Evolutionary conservation across 1,140 invertebrate species (phyloP), one percentile per base, ranked within the genome.

Genomic region (Bathynomus jamesi): DNA sequence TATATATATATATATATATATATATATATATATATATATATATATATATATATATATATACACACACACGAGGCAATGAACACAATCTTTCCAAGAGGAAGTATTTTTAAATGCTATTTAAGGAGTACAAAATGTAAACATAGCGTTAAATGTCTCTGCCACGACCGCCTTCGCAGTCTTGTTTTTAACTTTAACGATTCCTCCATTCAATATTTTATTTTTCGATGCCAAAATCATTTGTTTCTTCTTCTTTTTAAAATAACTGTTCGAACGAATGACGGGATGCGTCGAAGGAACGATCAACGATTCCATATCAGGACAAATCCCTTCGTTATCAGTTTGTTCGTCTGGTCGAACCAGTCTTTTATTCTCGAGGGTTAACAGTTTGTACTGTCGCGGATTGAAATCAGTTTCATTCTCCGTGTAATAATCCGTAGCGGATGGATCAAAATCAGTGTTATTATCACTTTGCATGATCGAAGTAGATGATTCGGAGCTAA

Each of bases 41-140:
- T n/a, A n/a, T n/a, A n/a, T n/a, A n/a, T n/a, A n/a, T n/a, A n/a
- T n/a, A n/a, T n/a, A n/a, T n/a, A n/a, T n/a, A n/a, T n/a, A n/a
- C n/a, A n/a, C n/a, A n/a, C n/a, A n/a, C n/a, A n/a, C n/a, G n/a
- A n/a, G n/a, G n/a, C n/a, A n/a, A n/a, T n/a, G n/a, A n/a, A n/a
- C n/a, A n/a, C n/a, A n/a, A n/a, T n/a, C n/a, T n/a, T n/a, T n/a
- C n/a, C n/a, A n/a, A n/a, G n/a, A n/a, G n/a, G n/a, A n/a, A n/a
- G n/a, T n/a, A n/a, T n/a, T n/a, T 28, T 21, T 32, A 53, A 17
- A 25, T 27, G 60, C 40, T 5, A 46, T 17, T 65, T 63, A 76
- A 11, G 75, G 75, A 10, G 75, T 72, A 60, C 76, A 77, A 4
- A 77, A 68, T 13, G 73, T 72, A 69, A 77, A 77, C 76, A 77